A percentile compares a stretch with the other conserved stretches of the same genome.
phyloP scores from a whole-genome alignment of 2,888 invertebrate genomes.

The Mylabris sibirica region DNA sequence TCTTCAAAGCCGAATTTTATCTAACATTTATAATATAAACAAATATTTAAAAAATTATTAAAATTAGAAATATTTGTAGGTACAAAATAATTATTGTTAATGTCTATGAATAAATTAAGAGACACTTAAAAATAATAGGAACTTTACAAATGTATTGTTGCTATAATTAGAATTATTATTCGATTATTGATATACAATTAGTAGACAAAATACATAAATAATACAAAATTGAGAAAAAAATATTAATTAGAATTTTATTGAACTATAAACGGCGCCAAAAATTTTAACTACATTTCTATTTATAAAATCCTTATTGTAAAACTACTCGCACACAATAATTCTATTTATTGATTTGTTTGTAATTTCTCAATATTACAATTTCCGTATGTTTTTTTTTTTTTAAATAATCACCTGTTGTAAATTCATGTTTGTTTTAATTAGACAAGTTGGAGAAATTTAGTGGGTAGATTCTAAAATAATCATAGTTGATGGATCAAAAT shows the following conservation, averaged over 20 bases:
- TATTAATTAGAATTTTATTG: conserved; percentile 6
- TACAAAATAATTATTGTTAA: neutral
- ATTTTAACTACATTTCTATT: neutral
- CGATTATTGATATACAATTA: conserved; percentile 4
- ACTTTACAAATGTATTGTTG: neutral
- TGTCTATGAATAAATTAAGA: neutral
- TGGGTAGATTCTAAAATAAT: too few species aligned
- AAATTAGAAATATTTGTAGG: neutral
- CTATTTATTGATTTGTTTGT: too few species aligned
- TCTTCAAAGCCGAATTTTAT: neutral
- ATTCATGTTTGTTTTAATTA: neutral
- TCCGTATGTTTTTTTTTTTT: neutral
- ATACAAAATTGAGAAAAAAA: neutral
- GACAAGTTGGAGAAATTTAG: neutral
- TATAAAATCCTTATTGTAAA: neutral
- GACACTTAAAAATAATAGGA: conserved; percentile 5
- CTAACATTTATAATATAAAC: neutral
- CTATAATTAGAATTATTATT: neutral
- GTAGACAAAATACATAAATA: neutral
- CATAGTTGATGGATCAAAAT: too few species aligned
- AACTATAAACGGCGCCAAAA: conserved; percentile 8
- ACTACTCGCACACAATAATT: neutral
- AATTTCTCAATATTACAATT: neutral
- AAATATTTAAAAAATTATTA: neutral
- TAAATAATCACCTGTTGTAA: neutral